Conservation (phyloP, 64 coral and sea anemone genomes). For the Hydrozoanthus tunicans region DNA sequence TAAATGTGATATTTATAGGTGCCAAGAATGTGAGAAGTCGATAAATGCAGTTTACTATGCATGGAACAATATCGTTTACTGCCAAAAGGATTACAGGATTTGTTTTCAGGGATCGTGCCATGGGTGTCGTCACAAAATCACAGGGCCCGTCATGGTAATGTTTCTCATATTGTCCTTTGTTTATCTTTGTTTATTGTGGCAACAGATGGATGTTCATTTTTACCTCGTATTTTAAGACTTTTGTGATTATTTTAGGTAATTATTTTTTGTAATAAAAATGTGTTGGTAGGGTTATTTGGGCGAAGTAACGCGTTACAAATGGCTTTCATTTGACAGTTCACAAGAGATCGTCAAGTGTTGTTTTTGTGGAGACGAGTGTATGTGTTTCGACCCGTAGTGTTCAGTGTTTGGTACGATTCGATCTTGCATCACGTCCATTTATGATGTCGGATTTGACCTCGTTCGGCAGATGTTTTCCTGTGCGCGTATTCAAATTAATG, state of each 20-base stretch:
- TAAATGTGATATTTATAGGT: conserved; percentile 47
- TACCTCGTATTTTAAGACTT: background rate
- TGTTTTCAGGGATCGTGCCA: conserved; percentile 72
- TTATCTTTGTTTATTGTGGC: background rate
- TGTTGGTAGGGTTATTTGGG: background rate
- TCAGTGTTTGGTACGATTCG: background rate
- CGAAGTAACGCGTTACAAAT: conserved; percentile 6
- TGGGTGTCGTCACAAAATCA: conserved; percentile 74
- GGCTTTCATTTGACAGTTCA: conserved; percentile 12
- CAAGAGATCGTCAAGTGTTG: conserved; percentile 28
- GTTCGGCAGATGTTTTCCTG: background rate
- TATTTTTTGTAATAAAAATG: background rate
- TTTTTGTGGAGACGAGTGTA: background rate
- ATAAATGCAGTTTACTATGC: conserved; percentile 73
- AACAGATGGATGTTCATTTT: background rate
- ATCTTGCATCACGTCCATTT: no score
- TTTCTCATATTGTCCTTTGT: conserved; percentile 22
- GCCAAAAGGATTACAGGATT: conserved; percentile 77
- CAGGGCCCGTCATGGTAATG: conserved; percentile 80
- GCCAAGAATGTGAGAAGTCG: conserved; percentile 66
- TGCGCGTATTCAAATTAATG: background rate
- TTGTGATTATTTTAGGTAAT: background rate
- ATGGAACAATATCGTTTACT: conserved; percentile 68
- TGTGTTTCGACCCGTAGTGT: background rate
- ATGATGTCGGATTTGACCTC: background rate